Base-by-base conservation (phyloP, 1,140 invertebrate genomes). In the Potamilus streckersoni region DNA sequence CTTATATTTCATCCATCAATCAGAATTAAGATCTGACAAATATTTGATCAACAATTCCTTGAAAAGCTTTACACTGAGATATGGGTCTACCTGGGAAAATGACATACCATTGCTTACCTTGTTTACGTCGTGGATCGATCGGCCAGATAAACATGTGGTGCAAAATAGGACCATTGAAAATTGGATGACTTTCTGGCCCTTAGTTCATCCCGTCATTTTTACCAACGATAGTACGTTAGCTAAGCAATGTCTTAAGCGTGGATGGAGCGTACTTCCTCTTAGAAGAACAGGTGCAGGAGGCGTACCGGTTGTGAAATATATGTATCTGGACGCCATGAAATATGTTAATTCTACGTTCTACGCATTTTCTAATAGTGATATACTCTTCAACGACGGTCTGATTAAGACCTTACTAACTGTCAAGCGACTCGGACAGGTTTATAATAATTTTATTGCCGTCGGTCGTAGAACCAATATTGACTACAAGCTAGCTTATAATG, bases 281-380 rank as follows among this genome's bases (percentile, higher is more conserved):
- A 38, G 38, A 19, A 69, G 63, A 56, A 59, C 59, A 20, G 63
- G 65, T 8, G 74, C 70, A 12, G 63, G 62, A 20, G 81, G 81
- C 16, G 62, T 71, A 38, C 81, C 81, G 17, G 67, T 82, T 20
- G 57, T 82, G 31, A 82, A 82, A 60, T 58, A 77, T 57, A 82
- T 82, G 81, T 82, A 73, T 57, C 60, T 62, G 17, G 77, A 67
- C 17, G 77, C 49, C 4, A 82, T 76, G 38, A n/a, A 73, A n/a
- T n/a, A 38, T 12, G 78, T 71, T 60, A 58, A 75, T n/a, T 79
- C 82, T 6, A 71, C 60, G 19, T 76, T 81, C 59, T 83, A 81
- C 65, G 72, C 64, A 19, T 83, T 73, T 69, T 69, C 78, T 16
- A 83, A 83, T 68, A 78, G 76, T 5, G 82, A 83, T 71, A 76